Base-by-base conservation (phyloP, 1,140 invertebrate species). In the Elysia chlorotica region DNA sequence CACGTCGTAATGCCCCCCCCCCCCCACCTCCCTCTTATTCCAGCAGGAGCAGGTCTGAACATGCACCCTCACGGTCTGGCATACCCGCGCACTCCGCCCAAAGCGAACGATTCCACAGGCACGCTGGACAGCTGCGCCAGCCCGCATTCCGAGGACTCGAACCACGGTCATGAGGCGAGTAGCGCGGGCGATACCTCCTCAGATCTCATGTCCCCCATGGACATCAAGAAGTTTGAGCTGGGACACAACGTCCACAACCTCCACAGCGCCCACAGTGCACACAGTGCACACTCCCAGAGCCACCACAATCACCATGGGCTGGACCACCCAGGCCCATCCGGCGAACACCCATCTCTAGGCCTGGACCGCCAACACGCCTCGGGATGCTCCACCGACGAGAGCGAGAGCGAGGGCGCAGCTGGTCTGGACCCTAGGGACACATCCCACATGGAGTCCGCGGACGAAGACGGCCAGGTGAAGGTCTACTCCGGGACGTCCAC, bases 401-500 rank as follows among this genome's bases (percentile, higher is more conserved):
- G 19, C 10, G 56, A n/a, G 10, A n/a, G 41, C n/a, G 41, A n/a
- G 4, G 5, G 37, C 1, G 54, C 19, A 2, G 21, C 31, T 19
- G 3, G 1, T 1, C 1, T 25, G 23, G 30, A 3, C 17, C 57
- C 48, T 5, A 30, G 25, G 2, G 69, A 71, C 59, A 71, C 69
- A 19, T 71, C 69, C 28, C 36, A 17, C n/a, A n/a, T n/a, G 41
- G 69, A 71, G 2, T 56, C 48, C 25, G 48, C 38, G 21, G 25
- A 10, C 21, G 69, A 71, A 2, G 68, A 71, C n/a, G n/a, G n/a
- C 2, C 41, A 69, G 25, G 10, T 2, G 25, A 69, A 69, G 30
- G 14, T 31, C 0, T 70, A 70, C 59, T 82, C 83, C 23, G 82
- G 83, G 54, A 83, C 82, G 14, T 83, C 83, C 33, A 86, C 85